These are phyloP conservation scores for Salmo trutta DNA, from an alignment of 2,797 vertebrate genomes.

Conservation along the genomic window DNA sequence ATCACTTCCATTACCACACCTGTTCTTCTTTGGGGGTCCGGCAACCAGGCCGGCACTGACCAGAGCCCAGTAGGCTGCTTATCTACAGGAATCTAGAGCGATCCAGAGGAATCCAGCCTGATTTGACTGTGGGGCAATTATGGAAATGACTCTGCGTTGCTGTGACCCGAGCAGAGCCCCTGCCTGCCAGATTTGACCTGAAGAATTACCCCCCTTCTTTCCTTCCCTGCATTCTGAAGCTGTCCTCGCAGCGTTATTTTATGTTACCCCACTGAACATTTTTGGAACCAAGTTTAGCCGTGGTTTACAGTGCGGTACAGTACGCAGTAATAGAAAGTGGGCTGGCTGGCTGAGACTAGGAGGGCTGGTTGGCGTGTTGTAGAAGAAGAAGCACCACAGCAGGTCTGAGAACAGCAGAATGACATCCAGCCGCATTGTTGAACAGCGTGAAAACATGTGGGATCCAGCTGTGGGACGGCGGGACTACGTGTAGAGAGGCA, in stretches of 20 bases:
- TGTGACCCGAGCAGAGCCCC: conserved; percentile 55
- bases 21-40: conserved; percentile 81
- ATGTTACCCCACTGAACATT: conserved; percentile 57
- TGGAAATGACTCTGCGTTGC: conserved; percentile 73
- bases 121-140: conserved; percentile 80
- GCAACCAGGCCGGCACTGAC: conserved; percentile 50
- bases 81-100: conserved; percentile 77
- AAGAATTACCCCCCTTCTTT: conserved; percentile 37
- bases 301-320: conserved; percentile 5
- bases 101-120: conserved; percentile 72
- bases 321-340: not conserved
- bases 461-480: conserved; percentile 71
- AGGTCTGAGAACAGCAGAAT: conserved; percentile 27
- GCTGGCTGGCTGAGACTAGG: not conserved
- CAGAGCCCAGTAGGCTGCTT: conserved; percentile 67
- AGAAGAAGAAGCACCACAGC: conserved; percentile 5
- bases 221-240: conserved; percentile 31
- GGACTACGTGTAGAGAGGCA: not conserved
- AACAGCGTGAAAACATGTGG: conserved; percentile 73
- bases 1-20: conserved; percentile 70
- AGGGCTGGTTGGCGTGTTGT: not conserved
- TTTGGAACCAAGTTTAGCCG: conserved; percentile 62
- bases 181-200: conserved; percentile 59
- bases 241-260: conserved; percentile 56
- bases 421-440: conserved; percentile 46